Base-by-base conservation (phyloP, 2,113 vertebrate genomes). In the Lagopus muta region DNA sequence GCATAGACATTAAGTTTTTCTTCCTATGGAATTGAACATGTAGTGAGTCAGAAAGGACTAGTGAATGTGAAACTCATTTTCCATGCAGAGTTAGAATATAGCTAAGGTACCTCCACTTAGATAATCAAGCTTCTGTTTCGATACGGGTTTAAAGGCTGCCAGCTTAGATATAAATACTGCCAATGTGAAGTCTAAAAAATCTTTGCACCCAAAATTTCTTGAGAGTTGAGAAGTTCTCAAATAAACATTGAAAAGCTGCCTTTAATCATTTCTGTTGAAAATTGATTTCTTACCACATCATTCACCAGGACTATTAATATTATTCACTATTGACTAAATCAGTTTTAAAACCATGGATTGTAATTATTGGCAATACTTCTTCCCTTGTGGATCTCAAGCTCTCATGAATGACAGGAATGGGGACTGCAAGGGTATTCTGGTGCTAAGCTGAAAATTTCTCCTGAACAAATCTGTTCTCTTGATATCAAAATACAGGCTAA, bases 371-470 rank as follows among this genome's bases (percentile, higher is more conserved):
- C 11, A 73, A 6, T 0, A 13, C 52, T 62, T 57, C 43, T 57
- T 27, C 25, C 55, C 20, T 71, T 3, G 2, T 15, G 5, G 21
- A 40, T 38, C 28, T 88, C 22, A 82, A 64, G 8, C 9, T 4
- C 4, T 48, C 17, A 62, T 62, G 6, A 8, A 17, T 0, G 1
- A 32, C 24, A 66, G 60, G 10, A 57, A 3, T 3, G 0, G 54
- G 5, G 16, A 42, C 28, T 52, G 42, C 30, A 20, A 0, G 1
- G 15, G 15, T 5, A 13, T 78, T 67, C 42, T 62, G 24, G 1
- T 4, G 58, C 6, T 43, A 45, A 79, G 62, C 67, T 45, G 8
- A 64, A 52, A 71, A 40, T 50, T 11, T 45, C 8, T 8, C 28
- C 20, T 13, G 5, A 82, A 13, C 34, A 13, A 82, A 36, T 71